phyloP scores from a whole-genome alignment of 30 jellyfish, hydroid and myxozoan genomes.

The Aurelia aurita region DNA sequence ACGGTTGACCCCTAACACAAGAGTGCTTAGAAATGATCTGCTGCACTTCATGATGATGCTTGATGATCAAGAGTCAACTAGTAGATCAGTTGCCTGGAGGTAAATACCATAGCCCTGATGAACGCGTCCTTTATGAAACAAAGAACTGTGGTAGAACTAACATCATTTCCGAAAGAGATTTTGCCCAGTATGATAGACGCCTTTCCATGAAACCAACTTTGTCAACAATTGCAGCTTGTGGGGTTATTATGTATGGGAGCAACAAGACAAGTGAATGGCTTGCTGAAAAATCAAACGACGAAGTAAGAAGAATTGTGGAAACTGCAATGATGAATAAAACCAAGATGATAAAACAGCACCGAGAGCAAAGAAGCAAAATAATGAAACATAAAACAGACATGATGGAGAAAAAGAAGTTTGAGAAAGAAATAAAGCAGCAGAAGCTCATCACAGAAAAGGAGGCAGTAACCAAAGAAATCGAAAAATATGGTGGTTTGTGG shows the following conservation, averaged over 20 bases:
- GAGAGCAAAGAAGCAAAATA: neutral
- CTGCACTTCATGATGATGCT: no score
- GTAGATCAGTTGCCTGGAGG: neutral
- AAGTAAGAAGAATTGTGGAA: neutral
- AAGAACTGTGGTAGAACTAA: conserved; percentile 11
- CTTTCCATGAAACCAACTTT: conserved; percentile 16
- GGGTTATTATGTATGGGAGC: conserved; percentile 33
- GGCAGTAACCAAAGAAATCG: no score
- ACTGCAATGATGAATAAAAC: conserved; percentile 1
- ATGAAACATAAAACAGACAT: no score
- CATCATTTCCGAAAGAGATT: conserved; percentile 30
- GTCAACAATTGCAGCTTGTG: conserved; percentile 49
- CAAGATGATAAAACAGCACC: neutral
- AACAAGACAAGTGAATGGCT: conserved; percentile 54
- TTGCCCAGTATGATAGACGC: conserved; percentile 31
- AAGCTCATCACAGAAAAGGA: no score
- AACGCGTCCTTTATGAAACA: neutral
- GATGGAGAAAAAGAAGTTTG: no score
- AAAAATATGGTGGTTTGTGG: no score
- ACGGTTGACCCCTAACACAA: no score
- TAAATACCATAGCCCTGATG: conserved; percentile 13
- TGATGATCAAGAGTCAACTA: no score
- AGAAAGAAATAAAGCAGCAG: no score
- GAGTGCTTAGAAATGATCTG: no score
- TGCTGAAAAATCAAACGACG: conserved; percentile 19